These are phyloP conservation scores for Argyra leucocephala DNA, from an alignment of 2,888 invertebrate species.

Conservation along the genomic window DNA sequence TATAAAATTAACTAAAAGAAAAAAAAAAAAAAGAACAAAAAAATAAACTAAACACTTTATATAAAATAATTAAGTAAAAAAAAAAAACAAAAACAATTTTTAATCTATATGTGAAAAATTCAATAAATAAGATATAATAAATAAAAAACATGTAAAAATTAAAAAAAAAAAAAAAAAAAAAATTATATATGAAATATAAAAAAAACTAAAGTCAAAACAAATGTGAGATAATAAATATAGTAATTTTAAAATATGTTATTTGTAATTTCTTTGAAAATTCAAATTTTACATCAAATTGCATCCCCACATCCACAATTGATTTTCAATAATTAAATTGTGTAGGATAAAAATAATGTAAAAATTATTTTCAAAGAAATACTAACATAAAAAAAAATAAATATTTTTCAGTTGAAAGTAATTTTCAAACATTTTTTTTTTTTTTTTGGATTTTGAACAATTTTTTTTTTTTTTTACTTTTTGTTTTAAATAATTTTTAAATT, in stretches of 20 bases:
- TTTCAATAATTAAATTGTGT: neutral
- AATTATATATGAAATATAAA: neutral
- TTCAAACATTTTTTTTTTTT: neutral
- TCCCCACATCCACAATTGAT: neutral
- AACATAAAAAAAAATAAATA: neutral
- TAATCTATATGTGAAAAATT: neutral
- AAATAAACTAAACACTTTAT: no score
- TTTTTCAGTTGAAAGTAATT: neutral
- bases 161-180: neutral
- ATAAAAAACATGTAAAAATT: neutral
- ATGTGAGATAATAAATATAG: conserved; percentile 12
- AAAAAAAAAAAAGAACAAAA: no score
- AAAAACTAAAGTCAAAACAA: conserved; percentile 10
- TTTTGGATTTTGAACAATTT: no score
- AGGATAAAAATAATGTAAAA: neutral
- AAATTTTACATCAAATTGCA: neutral
- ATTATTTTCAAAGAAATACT: neutral
- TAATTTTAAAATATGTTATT: neutral
- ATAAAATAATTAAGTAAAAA: no score
- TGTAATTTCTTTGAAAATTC: conserved; percentile 2
- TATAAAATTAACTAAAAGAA: no score
- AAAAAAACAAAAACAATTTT: neutral
- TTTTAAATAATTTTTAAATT: no score
- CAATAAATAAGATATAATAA: neutral
- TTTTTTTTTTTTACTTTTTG: no score